These are phyloP conservation scores for Pollenia amentaria DNA, from an alignment of 2,888 invertebrate species.

Conservation along the genomic window DNA sequence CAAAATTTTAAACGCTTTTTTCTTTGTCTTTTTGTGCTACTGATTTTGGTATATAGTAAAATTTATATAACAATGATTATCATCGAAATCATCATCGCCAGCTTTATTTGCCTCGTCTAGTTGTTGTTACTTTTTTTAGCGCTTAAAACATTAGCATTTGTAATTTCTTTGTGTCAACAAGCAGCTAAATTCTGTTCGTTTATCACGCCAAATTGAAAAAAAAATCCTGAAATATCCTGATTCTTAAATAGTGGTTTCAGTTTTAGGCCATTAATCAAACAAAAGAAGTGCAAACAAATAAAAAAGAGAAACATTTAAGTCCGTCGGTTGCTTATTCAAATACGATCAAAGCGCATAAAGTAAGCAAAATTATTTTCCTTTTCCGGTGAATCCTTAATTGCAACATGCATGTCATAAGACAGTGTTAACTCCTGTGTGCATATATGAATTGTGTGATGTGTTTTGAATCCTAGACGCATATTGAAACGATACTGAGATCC, in stretches of 20 bases:
- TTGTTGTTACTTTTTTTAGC: constrained; percentile 64
- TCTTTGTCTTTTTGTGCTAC: not conserved
- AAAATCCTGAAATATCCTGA: constrained; percentile 21
- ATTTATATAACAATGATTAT: constrained; percentile 39
- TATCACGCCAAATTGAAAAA: constrained; percentile 35
- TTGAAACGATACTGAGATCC: not conserved
- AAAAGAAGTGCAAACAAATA: constrained; percentile 21
- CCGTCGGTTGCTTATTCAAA: constrained; percentile 56
- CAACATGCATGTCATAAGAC: not conserved
- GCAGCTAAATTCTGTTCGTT: constrained; percentile 54
- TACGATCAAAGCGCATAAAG: constrained; percentile 8
- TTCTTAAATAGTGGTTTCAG: constrained; percentile 30
- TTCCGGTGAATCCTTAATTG: constrained; percentile 13
- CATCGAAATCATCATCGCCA: constrained; percentile 37
- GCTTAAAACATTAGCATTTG: constrained; percentile 67
- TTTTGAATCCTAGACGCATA: not conserved
- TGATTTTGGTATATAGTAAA: constrained; percentile 43
- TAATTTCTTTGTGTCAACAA: constrained; percentile 71
- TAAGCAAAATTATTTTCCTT: not conserved
- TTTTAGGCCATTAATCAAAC: constrained; percentile 45
- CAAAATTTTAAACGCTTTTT: constrained; percentile 60
- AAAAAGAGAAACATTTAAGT: constrained; percentile 15
- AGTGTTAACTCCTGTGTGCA: not conserved
- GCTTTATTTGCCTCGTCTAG: constrained; percentile 48
- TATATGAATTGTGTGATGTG: constrained; percentile 12